These are phyloP conservation scores for Littorina saxatilis DNA, from an alignment of 1,140 invertebrate species.

Conservation along the genomic window DNA sequence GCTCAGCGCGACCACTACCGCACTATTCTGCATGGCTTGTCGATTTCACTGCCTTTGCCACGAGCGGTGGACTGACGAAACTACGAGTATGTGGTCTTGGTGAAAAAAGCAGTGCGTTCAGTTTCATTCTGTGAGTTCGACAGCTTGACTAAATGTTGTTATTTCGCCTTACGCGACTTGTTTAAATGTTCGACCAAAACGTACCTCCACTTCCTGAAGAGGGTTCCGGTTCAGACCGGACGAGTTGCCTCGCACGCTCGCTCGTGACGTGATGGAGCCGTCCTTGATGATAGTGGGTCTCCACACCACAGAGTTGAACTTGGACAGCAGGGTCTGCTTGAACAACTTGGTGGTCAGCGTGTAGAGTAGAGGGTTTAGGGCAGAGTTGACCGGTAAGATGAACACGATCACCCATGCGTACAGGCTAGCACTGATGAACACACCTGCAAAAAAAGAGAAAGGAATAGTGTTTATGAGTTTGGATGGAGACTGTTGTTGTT, in stretches of 20 bases:
- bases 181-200: not conserved
- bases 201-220: slow-evolving; percentile 11
- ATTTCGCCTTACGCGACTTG: too few species aligned
- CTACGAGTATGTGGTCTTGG: too few species aligned
- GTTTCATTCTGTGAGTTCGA: too few species aligned
- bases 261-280: slow-evolving; percentile 3
- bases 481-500: too few species aligned
- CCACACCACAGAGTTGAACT: slow-evolving; percentile 48
- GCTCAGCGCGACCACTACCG: too few species aligned
- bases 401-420: slow-evolving; percentile 61
- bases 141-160: too few species aligned
- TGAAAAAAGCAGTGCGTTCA: too few species aligned
- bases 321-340: slow-evolving; percentile 50
- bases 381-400: slow-evolving; percentile 57
- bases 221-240: not conserved
- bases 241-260: slow-evolving; percentile 25
- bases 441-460: slow-evolving; percentile 40
- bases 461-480: not conserved
- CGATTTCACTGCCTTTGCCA: too few species aligned
- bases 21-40: too few species aligned
- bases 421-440: slow-evolving; percentile 56
- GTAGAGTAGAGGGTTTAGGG: slow-evolving; percentile 59
- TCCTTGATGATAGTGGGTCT: slow-evolving; percentile 23
- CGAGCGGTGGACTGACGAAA: too few species aligned
- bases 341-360: slow-evolving; percentile 54